phyloP scores from a whole-genome alignment of 2,797 vertebrate species.

The Acanthurus tractus region DNA sequence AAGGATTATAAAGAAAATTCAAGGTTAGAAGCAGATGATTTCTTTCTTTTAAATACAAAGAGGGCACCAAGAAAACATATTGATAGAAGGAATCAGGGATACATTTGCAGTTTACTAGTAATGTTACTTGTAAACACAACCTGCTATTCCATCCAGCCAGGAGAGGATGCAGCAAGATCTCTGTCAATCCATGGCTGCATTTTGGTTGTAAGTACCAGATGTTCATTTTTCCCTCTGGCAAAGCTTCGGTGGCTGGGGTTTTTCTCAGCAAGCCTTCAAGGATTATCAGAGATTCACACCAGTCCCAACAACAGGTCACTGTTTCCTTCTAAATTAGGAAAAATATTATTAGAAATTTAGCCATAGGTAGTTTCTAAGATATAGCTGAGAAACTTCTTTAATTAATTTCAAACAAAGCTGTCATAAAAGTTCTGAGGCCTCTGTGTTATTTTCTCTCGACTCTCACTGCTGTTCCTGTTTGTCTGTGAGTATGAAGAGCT shows the following conservation, averaged over 20 bases:
- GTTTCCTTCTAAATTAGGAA: conserved; percentile 2
- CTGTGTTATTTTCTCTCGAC: conserved; percentile 38
- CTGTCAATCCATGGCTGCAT: conserved; percentile 15
- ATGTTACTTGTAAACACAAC: conserved; percentile 24
- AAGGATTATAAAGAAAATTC: conserved; percentile 39
- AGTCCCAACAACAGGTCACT: conserved; percentile 7
- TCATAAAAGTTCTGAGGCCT: conserved; percentile 44
- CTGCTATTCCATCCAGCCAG: neutral
- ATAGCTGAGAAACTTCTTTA: conserved; percentile 20
- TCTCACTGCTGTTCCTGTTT: conserved; percentile 54
- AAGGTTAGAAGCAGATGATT: conserved; percentile 20
- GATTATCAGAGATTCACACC: conserved; percentile 26
- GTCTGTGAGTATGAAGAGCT: conserved; percentile 54
- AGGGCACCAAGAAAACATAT: neutral
- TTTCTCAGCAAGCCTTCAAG: conserved; percentile 24
- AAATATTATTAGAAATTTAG: conserved; percentile 18
- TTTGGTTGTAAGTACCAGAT: conserved; percentile 29
- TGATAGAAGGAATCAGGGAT: neutral
- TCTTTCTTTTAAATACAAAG: conserved; percentile 4
- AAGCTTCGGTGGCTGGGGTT: conserved; percentile 38
- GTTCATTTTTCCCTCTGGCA: conserved; percentile 52
- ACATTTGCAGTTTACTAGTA: neutral
- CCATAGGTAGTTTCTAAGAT: conserved; percentile 9
- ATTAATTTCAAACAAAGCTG: conserved; percentile 44
- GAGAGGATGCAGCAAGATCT: conserved; percentile 12